Percentiles rank a stretch among this genome's conserved stretches.
Conservation (phyloP, 2,113 vertebrate genomes). For the Poicephalus meyeri region DNA sequence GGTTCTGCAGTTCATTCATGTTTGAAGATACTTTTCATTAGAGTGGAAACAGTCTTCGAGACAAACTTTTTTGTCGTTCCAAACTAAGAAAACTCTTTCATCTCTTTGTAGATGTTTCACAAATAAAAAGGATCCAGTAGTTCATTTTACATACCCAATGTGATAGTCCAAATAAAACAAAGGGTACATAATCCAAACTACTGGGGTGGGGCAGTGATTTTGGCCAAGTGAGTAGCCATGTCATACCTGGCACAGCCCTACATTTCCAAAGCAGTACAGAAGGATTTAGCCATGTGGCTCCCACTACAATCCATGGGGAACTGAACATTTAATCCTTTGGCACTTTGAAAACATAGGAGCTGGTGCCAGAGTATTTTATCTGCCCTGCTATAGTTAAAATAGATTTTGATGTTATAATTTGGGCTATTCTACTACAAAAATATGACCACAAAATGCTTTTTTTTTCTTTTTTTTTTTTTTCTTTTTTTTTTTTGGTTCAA, state of each 20-base stretch:
- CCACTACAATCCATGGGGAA: conserved; percentile 14
- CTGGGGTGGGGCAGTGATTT: conserved; percentile 32
- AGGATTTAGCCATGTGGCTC: conserved; percentile 30
- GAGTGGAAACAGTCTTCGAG: conserved; percentile 15
- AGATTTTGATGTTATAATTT: conserved; percentile 62
- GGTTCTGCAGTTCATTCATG: conserved; percentile 25
- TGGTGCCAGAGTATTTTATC: conserved; percentile 23
- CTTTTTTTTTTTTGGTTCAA: conserved; percentile 70
- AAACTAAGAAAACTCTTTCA: conserved; percentile 12
- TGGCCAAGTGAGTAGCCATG: conserved; percentile 4
- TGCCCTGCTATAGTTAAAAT: conserved; percentile 68
- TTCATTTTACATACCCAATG: conserved; percentile 21
- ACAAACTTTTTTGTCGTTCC: neutral
- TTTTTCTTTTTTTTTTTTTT: neutral
- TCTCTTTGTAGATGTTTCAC: conserved; percentile 4
- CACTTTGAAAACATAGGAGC: conserved; percentile 49
- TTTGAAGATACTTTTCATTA: neutral
- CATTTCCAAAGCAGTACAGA: conserved; percentile 54
- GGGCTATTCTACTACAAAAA: conserved; percentile 68
- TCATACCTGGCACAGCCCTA: conserved; percentile 30
- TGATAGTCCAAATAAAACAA: conserved; percentile 44
- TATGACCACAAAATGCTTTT: conserved; percentile 62
- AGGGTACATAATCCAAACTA: conserved; percentile 34
- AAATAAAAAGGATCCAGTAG: conserved; percentile 44
- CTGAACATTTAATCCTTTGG: conserved; percentile 34